Evolutionary conservation across 2,888 invertebrate genomes (phyloP), one percentile per base, ranked within the genome.

Genomic region (Cremastobaeus sp.): DNA sequence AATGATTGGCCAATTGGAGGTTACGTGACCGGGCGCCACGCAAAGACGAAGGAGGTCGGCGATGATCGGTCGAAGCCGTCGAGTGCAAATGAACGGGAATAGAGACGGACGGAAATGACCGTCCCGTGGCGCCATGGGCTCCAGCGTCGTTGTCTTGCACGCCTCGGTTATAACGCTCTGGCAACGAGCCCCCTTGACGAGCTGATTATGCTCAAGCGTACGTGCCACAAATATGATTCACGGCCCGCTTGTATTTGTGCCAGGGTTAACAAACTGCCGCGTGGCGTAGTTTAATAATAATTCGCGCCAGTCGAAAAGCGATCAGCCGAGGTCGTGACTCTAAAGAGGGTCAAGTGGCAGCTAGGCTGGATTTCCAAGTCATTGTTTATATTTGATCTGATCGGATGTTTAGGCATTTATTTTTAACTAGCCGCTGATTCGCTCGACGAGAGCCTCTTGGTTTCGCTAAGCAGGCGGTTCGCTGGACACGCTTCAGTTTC

Each of bases 1-100:
- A 84, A 83, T 82, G 82, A 84, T 83, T 78, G 83, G 80, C 77
- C 82, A 83, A 83, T 83, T 83, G 81, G 77, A 79, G 77, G 76
- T 79, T 82, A 82, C 83, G 82, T 83, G 84, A 84, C 78, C 77
- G 78, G 74, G 78, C 82, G 78, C 77, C 35, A 18, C 52, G 35
- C 32, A 39, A 57, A 25, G 68, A 41, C 41, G 32, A 28, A 32
- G 17, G 65, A 30, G 57, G 45, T 59, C 39, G 52, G 14, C 32
- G 12, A 50, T 20, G 32, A 28, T 50, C 52, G 34, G 34, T 39
- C 28, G 25, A 17, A 15, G 30, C 15, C 41, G 43, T 21, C 45
- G 34, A 57, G 60, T 57, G 54, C 54, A 65, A 52, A 54, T 47
- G 65, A 60, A 52, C 35, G 48, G 12, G 54, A 48, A 55, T 20